These are phyloP conservation scores for Tapirus indicus DNA, from an alignment of 2,797 vertebrate genomes.

Conservation along the genomic window DNA sequence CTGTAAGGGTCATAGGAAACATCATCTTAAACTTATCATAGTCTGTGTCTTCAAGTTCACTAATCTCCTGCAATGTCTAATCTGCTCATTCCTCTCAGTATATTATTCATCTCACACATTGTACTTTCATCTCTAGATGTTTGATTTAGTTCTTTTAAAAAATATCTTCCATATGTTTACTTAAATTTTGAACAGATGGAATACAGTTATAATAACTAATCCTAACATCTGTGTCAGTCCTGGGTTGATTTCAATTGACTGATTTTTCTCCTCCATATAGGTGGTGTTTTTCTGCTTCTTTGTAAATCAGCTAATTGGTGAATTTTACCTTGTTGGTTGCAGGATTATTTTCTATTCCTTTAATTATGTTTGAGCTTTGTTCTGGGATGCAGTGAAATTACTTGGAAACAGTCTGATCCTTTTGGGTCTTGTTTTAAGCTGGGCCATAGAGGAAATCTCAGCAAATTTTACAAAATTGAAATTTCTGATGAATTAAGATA, in stretches of 20 bases:
- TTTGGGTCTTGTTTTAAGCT: conserved; percentile 41
- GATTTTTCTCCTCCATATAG: background rate
- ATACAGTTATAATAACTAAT: background rate
- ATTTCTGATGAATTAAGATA: background rate
- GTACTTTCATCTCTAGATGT: background rate
- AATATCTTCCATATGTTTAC: background rate
- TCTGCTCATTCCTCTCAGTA: background rate
- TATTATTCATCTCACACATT: background rate
- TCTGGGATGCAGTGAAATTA: background rate
- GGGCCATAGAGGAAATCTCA: background rate
- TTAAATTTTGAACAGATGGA: background rate
- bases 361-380: conserved; percentile 29
- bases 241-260: background rate
- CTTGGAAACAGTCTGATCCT: background rate
- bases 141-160: background rate
- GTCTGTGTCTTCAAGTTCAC: background rate
- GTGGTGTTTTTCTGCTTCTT: background rate
- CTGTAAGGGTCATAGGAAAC: background rate
- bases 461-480: background rate
- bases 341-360: background rate
- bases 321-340: background rate
- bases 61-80: background rate
- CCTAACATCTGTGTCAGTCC: background rate
- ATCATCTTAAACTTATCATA: background rate
- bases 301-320: background rate